phyloP scores from a whole-genome alignment of 2,113 vertebrate species.

The Vulpes ferrilata region DNA sequence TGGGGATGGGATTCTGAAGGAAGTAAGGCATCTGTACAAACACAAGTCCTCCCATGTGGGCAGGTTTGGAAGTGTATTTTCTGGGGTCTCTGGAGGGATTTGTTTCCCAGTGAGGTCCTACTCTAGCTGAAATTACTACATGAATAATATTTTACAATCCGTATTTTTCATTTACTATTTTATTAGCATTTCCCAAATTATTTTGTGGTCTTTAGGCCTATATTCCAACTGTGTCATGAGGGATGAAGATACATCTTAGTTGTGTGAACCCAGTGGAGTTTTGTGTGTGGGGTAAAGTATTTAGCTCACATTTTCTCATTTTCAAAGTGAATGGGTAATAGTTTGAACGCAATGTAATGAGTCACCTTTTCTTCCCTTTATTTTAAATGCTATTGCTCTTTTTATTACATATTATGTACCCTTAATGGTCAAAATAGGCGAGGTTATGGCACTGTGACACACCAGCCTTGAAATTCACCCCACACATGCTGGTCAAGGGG shows the following conservation, averaged over 20 bases:
- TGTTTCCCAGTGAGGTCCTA: neutral
- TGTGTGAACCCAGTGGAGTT: neutral
- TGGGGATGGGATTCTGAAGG: neutral
- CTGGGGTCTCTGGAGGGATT: neutral
- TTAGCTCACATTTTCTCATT: neutral
- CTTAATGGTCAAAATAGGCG: neutral
- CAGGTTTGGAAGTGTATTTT: neutral
- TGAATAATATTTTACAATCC: neutral
- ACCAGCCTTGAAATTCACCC: neutral
- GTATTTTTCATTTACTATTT: neutral
- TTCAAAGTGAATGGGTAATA: neutral
- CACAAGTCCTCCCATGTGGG: no score
- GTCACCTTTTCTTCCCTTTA: neutral
- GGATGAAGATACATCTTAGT: neutral
- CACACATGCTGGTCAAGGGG: neutral
- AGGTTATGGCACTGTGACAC: fast-evolving
- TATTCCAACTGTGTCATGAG: neutral
- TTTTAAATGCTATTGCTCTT: neutral
- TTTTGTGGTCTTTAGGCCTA: neutral
- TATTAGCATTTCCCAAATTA: neutral
- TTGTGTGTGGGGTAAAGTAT: neutral
- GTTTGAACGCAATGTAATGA: neutral
- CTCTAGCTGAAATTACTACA: neutral
- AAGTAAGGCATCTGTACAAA: neutral
- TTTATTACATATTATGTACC: neutral